phyloP scores from a whole-genome alignment of 2,888 invertebrate genomes.

The Escarpia spicata region DNA sequence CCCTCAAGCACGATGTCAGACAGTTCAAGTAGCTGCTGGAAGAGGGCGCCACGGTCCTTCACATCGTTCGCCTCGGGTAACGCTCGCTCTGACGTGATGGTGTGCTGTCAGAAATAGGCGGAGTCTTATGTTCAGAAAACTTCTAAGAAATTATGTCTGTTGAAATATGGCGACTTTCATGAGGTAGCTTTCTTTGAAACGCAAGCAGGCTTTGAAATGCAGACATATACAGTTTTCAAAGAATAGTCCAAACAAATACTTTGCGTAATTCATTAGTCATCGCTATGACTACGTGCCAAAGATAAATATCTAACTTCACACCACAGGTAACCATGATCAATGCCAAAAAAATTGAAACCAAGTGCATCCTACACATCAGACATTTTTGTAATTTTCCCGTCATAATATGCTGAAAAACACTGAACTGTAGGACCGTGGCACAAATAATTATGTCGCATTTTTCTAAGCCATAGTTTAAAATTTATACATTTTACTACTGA shows the following conservation, averaged over 20 bases:
- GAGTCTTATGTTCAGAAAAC: neutral
- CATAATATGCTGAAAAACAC: too few species aligned
- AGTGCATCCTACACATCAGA: too few species aligned
- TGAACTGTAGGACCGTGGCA: too few species aligned
- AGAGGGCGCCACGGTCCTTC: slow-evolving; percentile 71
- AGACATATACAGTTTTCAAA: neutral
- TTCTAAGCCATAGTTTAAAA: too few species aligned
- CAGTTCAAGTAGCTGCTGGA: slow-evolving; percentile 77
- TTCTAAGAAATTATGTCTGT: neutral
- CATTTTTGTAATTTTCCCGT: too few species aligned
- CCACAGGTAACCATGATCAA: neutral
- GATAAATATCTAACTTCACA: neutral
- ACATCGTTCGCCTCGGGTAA: slow-evolving; percentile 70
- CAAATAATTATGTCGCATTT: too few species aligned
- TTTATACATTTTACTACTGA: neutral
- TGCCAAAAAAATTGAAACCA: neutral
- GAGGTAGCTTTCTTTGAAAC: slow-evolving; percentile 33
- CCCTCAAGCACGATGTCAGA: slow-evolving; percentile 81
- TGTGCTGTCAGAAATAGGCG: slow-evolving; percentile 46
- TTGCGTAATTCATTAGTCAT: neutral
- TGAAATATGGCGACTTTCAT: neutral
- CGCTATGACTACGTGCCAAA: neutral
- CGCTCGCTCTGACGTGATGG: slow-evolving; percentile 56
- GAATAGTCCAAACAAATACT: neutral
- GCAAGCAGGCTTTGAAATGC: neutral